A percentile compares a stretch with the other conserved stretches of the same genome.
Conservation (phyloP, 2,797 vertebrate species). For the Neosalanx taihuensis region DNA sequence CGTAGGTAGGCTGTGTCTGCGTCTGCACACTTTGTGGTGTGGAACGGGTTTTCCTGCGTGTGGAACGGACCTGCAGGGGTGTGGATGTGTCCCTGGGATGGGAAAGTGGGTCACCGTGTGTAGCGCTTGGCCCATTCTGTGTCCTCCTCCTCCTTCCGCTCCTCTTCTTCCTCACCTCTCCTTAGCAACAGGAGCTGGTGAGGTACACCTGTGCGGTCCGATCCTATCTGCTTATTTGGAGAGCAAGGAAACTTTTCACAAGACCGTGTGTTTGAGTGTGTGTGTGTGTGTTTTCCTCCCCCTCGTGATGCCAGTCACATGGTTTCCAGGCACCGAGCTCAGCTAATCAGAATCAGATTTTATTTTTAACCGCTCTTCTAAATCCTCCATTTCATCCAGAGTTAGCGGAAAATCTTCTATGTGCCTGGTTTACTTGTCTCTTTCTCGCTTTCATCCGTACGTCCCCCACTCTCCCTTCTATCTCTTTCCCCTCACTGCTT, state of each 20-base stretch:
- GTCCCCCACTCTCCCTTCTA: not conserved
- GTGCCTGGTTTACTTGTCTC: conserved; percentile 21
- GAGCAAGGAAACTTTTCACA: conserved; percentile 73
- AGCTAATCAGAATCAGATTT: conserved; percentile 77
- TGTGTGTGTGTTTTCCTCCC: conserved; percentile 30
- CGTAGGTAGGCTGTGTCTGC: not conserved
- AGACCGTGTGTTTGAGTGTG: conserved; percentile 46
- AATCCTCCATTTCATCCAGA: conserved; percentile 61
- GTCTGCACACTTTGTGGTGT: not conserved
- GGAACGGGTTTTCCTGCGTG: conserved; percentile 3
- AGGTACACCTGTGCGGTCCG: conserved; percentile 65
- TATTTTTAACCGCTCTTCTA: conserved; percentile 74
- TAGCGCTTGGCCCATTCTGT: not conserved
- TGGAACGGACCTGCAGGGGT: conserved; percentile 10
- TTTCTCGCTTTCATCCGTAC: not conserved
- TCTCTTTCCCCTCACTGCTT: conserved; percentile 16
- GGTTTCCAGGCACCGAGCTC: conserved; percentile 74
- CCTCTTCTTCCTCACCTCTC: not conserved
- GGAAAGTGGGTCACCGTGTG: conserved; percentile 70
- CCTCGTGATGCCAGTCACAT: conserved; percentile 75
- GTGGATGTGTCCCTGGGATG: conserved; percentile 1
- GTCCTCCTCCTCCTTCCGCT: not conserved
- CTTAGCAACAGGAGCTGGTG: conserved; percentile 51
- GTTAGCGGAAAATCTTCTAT: conserved; percentile 49
- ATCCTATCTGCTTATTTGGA: conserved; percentile 72